Base-by-base conservation (phyloP, 92 coral and sea anemone genomes). In the Bergia puertoricense region DNA sequence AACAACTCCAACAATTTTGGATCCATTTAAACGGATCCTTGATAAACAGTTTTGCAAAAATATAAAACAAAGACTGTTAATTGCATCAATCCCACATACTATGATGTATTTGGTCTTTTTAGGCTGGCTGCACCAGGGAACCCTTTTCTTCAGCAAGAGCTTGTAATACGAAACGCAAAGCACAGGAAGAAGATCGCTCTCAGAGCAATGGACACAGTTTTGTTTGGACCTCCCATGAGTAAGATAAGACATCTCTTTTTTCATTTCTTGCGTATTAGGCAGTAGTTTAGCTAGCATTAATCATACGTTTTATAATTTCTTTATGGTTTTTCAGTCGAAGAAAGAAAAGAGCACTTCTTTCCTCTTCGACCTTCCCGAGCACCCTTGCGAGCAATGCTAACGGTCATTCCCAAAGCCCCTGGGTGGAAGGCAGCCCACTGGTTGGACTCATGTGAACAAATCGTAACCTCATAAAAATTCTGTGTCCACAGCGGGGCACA, bases 131-230 rank as follows among this genome's bases (percentile, higher is more conserved):
- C 90, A 3, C 88, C 93, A 46, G 88, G 75, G 39, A 89, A 81
- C 66, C 88, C 80, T 5, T 76, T 69, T 66, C 88, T 90, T 8
- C 86, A 86, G 54, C 88, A 90, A 50, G 69, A 86, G 44, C 75
- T 90, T 56, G 89, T 78, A 6, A 83, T 90, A 20, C 37, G 90
- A 16, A 86, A 87, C 66, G 51, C 86, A 41, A 90, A 86, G 30
- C 90, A 90, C 30, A 85, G 93, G 36, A 90, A 90, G 81, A 90
- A 90, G 85, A 90, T 90, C 71, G 90, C 93, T 2, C 89, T 90
- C 36, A 81, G 93, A 90, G 93, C 93, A 50, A 90, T 90, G 93
- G 93, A 90, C 67, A 86, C 80, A 48, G 93, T 90, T 86, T 78
- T 90, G 38, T 90, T 90, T 90, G 93, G 93, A 57, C 90, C 93